A percentile compares a stretch with the other conserved stretches of the same genome.
Evolutionary conservation across 37 sponge, comb jelly and placozoan species (phyloP).

Genomic region (Chondrosia reniformis): DNA sequence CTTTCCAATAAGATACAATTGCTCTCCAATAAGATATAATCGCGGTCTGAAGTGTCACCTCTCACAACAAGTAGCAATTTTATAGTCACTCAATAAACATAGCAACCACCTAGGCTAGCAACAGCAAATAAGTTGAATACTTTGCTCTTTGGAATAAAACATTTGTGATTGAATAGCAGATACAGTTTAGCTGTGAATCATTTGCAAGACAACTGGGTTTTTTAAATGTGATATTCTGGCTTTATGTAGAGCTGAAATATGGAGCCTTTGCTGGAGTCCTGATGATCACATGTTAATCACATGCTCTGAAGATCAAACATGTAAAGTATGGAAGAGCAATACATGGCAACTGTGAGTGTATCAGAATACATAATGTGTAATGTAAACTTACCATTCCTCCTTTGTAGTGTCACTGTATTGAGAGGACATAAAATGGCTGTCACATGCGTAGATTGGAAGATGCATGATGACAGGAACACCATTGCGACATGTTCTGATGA

Average conservation of each 20-base stretch:
- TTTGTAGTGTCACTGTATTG: conserved; percentile 34
- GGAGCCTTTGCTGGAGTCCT: conserved; percentile 74
- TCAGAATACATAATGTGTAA: not conserved
- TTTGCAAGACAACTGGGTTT: no score
- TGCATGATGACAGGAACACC: conserved; percentile 10
- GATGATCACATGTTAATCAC: conserved; percentile 40
- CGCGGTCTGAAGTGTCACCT: no score
- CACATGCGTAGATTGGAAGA: conserved; percentile 66
- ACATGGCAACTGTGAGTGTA: conserved; percentile 48
- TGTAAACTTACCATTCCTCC: not conserved
- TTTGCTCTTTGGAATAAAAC: no score
- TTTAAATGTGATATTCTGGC: no score
- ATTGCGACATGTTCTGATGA: conserved; percentile 72
- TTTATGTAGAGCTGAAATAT: conserved; percentile 58
- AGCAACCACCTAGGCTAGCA: no score
- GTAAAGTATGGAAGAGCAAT: conserved; percentile 43
- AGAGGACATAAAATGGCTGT: conserved; percentile 61
- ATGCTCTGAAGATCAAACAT: conserved; percentile 72
- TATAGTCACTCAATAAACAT: no score
- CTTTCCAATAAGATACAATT: no score
- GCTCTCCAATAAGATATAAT: no score
- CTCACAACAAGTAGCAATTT: no score
- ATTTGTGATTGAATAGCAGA: no score
- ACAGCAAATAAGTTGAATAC: no score
- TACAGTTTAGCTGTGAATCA: no score